Base-by-base conservation (phyloP, 2,888 invertebrate genomes). In the Lithophane semibrunnea region DNA sequence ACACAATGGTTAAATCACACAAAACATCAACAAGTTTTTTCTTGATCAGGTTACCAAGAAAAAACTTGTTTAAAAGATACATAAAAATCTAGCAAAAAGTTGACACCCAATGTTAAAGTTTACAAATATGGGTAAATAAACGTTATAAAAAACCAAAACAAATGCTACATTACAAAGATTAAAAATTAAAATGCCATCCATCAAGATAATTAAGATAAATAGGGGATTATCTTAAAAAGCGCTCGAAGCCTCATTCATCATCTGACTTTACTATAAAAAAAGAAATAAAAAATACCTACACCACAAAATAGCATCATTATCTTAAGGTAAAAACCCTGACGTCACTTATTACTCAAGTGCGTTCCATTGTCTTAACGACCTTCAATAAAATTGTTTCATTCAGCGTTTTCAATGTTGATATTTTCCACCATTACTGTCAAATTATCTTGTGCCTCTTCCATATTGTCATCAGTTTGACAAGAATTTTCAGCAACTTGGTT, bases 391-490 rank as follows among this genome's bases (percentile, higher is more conserved):
- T 75, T 79, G 44, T 44, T 72, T 79, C 29, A 82, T 61, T 87
- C 79, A 37, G 81, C 47, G 21, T 78, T 83, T 63, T 82, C 87
- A 83, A 84, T 83, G 64, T 78, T 78, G 58, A 91, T 88, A 61
- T 86, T 89, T 73, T 91, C 89, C 69, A 90, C 91, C 86, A 89
- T 79, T 29, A 49, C 74, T 24, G 82, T 83, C 49, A 90, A 72
- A 80, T 89, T 89, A 54, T 87, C 88, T 49, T 88, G 86, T 64
- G 69, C 21, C 29, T 79, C 76, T 56, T 87, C 86, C 68, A 72
- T 69, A 52, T 73, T 82, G n/a, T 66, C 79, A 24, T 86, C 86
- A 24, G 87, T 80, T 79, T 88, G 85, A 60, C 68, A 12, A 16
- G 83, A 61, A 64, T 67, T 85, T 18, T 90, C 88, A 8, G 70